Evolutionary conservation across 2,797 vertebrate genomes (phyloP).

Genomic region (Sciaenops ocellatus): DNA sequence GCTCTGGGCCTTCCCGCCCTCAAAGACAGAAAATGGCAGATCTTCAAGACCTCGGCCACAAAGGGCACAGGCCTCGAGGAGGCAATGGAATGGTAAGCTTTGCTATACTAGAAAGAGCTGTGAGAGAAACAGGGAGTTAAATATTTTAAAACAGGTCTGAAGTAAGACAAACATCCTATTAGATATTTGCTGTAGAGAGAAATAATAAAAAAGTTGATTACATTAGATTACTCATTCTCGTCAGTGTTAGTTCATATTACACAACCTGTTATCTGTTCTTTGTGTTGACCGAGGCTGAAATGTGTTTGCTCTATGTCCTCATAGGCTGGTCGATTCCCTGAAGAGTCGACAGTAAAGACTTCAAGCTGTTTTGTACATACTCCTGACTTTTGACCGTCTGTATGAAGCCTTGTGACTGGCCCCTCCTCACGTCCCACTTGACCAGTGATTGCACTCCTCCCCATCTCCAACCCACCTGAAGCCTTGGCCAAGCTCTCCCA

Average conservation of each 20-base stretch:
- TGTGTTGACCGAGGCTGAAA: constrained; percentile 23
- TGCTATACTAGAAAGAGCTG: background rate
- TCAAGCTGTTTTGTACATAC: constrained; percentile 77
- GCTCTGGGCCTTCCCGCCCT: constrained; percentile 93
- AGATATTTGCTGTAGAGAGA: background rate
- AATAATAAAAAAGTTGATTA: background rate
- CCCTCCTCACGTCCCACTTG: constrained; percentile 33
- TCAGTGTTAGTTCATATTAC: background rate
- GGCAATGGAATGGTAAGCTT: constrained; percentile 96
- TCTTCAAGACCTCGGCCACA: constrained; percentile 98
- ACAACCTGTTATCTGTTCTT: constrained; percentile 6
- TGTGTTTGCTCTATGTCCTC: constrained; percentile 32
- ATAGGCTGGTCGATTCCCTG: constrained; percentile 94
- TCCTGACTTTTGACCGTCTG: constrained; percentile 66
- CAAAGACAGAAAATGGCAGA: constrained; percentile 99
- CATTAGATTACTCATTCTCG: background rate
- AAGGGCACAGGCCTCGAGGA: constrained; percentile 97
- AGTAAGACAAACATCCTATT: background rate
- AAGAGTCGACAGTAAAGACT: constrained; percentile 94
- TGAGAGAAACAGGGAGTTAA: background rate
- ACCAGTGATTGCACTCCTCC: constrained; percentile 76
- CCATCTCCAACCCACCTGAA: constrained; percentile 49
- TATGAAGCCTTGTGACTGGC: constrained; percentile 76
- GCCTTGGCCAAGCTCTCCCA: constrained; percentile 63
- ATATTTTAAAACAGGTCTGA: background rate